Base-by-base conservation (phyloP, 2,797 vertebrate species). In the Garrulus glandarius region DNA sequence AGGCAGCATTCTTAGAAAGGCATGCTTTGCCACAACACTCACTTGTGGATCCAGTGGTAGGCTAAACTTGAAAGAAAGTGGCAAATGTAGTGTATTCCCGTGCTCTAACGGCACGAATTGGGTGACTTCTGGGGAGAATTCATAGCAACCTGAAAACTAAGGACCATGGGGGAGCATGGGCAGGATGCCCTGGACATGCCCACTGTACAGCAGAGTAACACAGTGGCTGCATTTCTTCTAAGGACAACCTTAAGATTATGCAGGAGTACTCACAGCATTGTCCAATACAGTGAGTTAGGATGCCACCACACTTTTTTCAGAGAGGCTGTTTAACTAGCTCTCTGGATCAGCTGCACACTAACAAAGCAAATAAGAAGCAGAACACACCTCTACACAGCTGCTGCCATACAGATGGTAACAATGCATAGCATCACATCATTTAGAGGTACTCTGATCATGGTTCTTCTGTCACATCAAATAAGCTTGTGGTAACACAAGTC, bases 91-190 rank as follows among this genome's bases (percentile, higher is more conserved):
- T 4, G 8, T 21, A 27, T 22, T 53, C 7, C 18, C 20, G 5
- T 64, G 46, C 34, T 56, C 20, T 63, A 86, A 65, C 0, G 0
- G 15, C 59, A 79, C 34, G 53, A 49, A 30, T 1, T 2, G 1
- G 10, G 43, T 44, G 19, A 41, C 27, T 67, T 30, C 29, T 18
- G 11, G 17, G 26, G 24, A 60, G 23, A 65, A 63, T 26, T 52
- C 60, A 39, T 2, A 67, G n/a, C 27, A 89, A 56, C 41, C n/a
- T 49, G 44, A 89, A 81, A 61, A 59, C 5, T 15, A 71, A 29
- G 5, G n/a, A 53, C 11, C 32, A 41, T 1, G 11, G 20, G 16
- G 84, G 4, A 32, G n/a, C 2, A 2, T 2, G 13, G 36, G 30
- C 43, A 77, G 43, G 43, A 70, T 36, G 7, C n/a, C 41, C 23